Conservation (phyloP, 2,113 vertebrate genomes). For the Chaetodon auriga region DNA sequence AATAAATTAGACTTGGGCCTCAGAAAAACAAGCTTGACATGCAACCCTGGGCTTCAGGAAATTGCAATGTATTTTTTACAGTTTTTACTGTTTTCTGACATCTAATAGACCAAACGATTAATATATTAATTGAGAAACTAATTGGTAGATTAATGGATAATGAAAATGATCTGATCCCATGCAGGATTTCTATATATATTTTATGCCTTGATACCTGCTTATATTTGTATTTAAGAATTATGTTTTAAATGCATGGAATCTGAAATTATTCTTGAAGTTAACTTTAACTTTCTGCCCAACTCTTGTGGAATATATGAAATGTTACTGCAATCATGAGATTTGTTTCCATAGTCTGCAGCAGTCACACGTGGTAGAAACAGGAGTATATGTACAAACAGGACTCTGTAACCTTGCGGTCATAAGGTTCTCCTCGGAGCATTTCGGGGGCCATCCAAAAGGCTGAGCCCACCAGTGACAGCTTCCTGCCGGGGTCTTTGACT, state of each 20-base stretch:
- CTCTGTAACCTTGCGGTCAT: conserved; percentile 87
- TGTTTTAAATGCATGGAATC: background rate
- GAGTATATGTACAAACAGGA: background rate
- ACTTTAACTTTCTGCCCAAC: background rate
- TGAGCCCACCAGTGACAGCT: conserved; percentile 90
- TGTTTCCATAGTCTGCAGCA: background rate
- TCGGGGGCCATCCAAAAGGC: conserved; percentile 95
- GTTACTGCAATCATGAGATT: background rate
- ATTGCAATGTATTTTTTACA: no score
- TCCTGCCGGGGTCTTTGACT: conserved; percentile 84
- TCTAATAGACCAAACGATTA: no score
- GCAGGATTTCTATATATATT: no score
- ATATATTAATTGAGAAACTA: no score
- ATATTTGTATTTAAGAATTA: background rate
- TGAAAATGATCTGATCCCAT: no score
- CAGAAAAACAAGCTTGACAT: no score
- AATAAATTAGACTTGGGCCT: no score
- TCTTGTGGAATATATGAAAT: background rate
- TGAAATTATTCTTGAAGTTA: background rate
- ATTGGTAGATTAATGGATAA: no score
- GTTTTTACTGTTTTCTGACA: no score
- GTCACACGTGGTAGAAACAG: background rate
- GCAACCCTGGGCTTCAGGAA: no score
- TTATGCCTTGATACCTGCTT: background rate
- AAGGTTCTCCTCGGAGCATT: conserved; percentile 91